Conservation (phyloP, 2,113 vertebrate species). For the Muntiacus reevesi region DNA sequence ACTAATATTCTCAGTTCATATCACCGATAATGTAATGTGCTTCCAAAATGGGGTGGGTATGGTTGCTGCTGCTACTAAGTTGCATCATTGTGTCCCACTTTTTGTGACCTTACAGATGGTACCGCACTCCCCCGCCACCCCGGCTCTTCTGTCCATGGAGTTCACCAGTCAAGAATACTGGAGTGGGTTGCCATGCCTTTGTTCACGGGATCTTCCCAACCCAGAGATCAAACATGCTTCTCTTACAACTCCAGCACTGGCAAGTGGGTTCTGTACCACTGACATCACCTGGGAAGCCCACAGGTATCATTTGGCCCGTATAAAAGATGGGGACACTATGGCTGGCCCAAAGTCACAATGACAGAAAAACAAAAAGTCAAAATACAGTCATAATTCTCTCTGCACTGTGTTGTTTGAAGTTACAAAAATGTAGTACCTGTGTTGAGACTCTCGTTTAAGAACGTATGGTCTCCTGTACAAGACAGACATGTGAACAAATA, state of each 20-base stretch:
- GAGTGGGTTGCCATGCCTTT: not conserved
- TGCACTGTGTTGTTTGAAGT: not conserved
- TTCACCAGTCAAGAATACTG: not conserved
- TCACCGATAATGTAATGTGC: not conserved
- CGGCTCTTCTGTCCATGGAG: not conserved
- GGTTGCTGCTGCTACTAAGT: not conserved
- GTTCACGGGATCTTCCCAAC: not conserved
- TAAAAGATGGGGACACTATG: not conserved
- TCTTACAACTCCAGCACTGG: not conserved
- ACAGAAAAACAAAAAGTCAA: not conserved
- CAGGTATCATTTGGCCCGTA: not conserved
- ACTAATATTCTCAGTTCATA: not conserved
- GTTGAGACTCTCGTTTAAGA: not conserved
- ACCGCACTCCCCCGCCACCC: rapidly evolving
- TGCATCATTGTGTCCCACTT: not conserved
- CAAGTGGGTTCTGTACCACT: not conserved
- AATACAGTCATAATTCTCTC: not conserved
- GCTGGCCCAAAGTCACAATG: not conserved
- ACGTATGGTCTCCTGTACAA: not conserved
- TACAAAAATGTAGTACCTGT: not conserved
- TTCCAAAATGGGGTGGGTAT: not conserved
- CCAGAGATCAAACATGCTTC: not conserved
- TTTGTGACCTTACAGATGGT: not conserved
- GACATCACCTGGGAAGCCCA: not conserved
- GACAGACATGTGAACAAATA: not conserved